Evolutionary conservation across 2,113 vertebrate genomes (phyloP).

Genomic region (Scolopax mira): DNA sequence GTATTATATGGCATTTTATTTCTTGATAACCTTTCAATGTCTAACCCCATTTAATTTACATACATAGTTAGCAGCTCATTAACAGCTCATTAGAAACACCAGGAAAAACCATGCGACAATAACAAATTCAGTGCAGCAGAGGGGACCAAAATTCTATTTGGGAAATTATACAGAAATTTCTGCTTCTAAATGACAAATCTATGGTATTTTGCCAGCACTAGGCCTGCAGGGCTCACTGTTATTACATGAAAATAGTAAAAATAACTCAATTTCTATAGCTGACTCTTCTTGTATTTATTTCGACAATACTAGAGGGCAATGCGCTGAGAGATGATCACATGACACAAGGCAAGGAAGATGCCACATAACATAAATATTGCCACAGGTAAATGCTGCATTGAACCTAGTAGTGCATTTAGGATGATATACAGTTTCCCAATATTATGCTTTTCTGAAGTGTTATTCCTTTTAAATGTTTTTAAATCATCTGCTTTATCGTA

Average conservation of each 20-base stretch:
- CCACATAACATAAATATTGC: not conserved
- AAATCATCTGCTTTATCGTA: not conserved
- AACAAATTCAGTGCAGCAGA: constrained; percentile 73
- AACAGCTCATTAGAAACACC: constrained; percentile 74
- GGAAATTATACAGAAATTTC: constrained; percentile 41
- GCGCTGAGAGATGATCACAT: not conserved
- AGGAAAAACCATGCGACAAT: constrained; percentile 67
- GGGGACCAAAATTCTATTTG: constrained; percentile 57
- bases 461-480: not conserved
- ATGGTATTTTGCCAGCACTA: constrained; percentile 38
- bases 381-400: not conserved
- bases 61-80: constrained; percentile 78
- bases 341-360: not conserved
- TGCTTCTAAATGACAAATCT: constrained; percentile 48
- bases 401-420: not conserved
- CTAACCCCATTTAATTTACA: constrained; percentile 73
- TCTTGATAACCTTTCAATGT: constrained; percentile 48
- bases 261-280: constrained; percentile 50
- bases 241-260: constrained; percentile 65
- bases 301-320: constrained; percentile 28
- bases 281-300: constrained; percentile 47
- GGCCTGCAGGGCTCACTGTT: constrained; percentile 39
- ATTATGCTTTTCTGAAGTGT: not conserved
- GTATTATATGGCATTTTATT: constrained; percentile 51
- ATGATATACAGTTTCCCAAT: not conserved